phyloP scores from a whole-genome alignment of 2,113 vertebrate species.

The Lophura nycthemera region DNA sequence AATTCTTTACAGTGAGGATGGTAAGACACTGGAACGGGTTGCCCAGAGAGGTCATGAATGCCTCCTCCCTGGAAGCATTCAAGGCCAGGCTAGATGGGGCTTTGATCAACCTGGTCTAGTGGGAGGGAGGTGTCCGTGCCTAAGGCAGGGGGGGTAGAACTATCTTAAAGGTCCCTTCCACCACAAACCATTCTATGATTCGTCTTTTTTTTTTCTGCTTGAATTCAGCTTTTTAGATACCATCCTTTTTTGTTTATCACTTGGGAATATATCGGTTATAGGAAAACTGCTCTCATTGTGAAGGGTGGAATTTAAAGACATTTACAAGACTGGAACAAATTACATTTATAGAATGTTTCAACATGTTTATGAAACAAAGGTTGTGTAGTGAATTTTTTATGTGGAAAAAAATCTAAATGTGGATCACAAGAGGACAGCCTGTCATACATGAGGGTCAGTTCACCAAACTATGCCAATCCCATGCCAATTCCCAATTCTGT shows the following conservation, averaged over 20 bases:
- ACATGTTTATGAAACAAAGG: not conserved
- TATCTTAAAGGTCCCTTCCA: too few relatives aligned
- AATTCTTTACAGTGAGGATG: too few relatives aligned
- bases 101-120: too few relatives aligned
- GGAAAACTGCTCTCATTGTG: not conserved
- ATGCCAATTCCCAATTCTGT: not conserved
- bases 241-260: not conserved
- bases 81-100: too few relatives aligned
- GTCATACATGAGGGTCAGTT: not conserved
- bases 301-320: not conserved
- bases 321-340: not conserved
- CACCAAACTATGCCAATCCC: not conserved
- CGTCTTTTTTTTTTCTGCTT: not conserved
- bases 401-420: slow-evolving; percentile 9
- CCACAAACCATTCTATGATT: too few relatives aligned
- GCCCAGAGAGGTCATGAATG: too few relatives aligned
- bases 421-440: not conserved
- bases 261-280: not conserved
- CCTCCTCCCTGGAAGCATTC: too few relatives aligned
- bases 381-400: not conserved
- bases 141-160: too few relatives aligned
- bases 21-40: too few relatives aligned
- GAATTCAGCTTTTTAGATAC: not conserved
- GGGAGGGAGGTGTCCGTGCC: too few relatives aligned
- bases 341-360: slow-evolving; percentile 19